phyloP scores from a whole-genome alignment of 2,888 invertebrate species.

The Dryococelus australis region DNA sequence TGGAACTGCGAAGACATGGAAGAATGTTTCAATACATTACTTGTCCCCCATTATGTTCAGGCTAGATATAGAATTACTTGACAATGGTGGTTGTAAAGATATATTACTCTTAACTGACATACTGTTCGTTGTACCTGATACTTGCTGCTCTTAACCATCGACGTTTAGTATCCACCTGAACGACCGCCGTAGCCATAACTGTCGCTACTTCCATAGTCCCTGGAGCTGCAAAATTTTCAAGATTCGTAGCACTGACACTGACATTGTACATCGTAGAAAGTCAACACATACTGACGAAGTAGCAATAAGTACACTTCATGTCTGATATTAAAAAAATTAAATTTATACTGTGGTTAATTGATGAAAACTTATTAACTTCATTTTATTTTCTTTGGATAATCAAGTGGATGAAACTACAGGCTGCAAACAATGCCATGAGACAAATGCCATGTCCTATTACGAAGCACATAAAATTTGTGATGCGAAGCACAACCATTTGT shows the following conservation, averaged over 20 bases:
- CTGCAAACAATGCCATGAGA: slow-evolving; percentile 40
- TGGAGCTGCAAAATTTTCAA: slow-evolving; percentile 43
- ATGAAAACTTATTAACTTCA: too few species aligned
- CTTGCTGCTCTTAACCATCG: slow-evolving; percentile 20
- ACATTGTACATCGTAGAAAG: slow-evolving; percentile 13
- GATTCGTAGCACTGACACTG: slow-evolving; percentile 34
- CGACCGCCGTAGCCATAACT: slow-evolving; percentile 43
- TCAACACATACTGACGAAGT: not conserved
- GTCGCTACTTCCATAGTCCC: slow-evolving; percentile 43
- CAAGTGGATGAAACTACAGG: not conserved
- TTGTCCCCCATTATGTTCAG: not conserved
- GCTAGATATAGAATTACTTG: not conserved
- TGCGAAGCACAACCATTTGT: not conserved
- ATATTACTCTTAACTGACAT: slow-evolving; percentile 5
- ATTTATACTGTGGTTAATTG: not conserved
- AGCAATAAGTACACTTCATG: too few species aligned
- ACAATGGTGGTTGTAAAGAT: not conserved
- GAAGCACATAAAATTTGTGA: slow-evolving; percentile 21
- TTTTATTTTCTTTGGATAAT: too few species aligned
- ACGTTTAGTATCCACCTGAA: slow-evolving; percentile 43
- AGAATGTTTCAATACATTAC: not conserved
- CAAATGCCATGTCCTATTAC: slow-evolving; percentile 39
- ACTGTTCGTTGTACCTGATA: slow-evolving; percentile 40
- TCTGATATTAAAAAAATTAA: slow-evolving; percentile 7
- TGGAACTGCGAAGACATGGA: not conserved